Evolutionary conservation across 2,888 invertebrate genomes (phyloP).

Genomic region (Ectemnius continuus): DNA sequence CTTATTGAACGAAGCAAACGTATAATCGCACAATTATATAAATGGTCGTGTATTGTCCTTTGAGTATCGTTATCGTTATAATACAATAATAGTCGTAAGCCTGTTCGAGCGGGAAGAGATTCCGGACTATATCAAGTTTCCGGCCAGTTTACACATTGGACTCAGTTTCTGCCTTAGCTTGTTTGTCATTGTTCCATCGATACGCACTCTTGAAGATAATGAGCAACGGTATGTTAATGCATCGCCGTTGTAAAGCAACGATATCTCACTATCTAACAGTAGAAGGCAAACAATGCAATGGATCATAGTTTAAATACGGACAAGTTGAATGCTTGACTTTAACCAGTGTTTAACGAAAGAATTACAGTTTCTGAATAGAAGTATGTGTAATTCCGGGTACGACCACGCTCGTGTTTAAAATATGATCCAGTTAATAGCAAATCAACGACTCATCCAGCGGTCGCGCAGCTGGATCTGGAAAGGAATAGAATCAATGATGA

Average conservation of each 20-base stretch:
- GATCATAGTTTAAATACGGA: too few species aligned
- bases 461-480: slow-evolving; percentile 7
- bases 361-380: background rate
- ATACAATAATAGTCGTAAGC: background rate
- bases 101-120: background rate
- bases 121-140: background rate
- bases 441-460: background rate
- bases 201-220: slow-evolving; percentile 39
- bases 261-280: background rate
- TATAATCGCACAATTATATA: too few species aligned
- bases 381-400: too few species aligned
- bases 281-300: background rate
- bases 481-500: slow-evolving; percentile 12
- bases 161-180: background rate
- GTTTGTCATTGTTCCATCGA: background rate
- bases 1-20: too few species aligned
- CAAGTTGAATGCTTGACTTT: too few species aligned
- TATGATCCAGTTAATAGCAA: background rate
- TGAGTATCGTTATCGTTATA: background rate
- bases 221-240: slow-evolving; percentile 50
- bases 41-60: too few species aligned
- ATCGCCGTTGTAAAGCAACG: slow-evolving; percentile 12
- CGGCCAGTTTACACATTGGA: background rate
- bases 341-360: background rate
- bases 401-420: too few species aligned